phyloP scores from a whole-genome alignment of 2,888 invertebrate species.

The Brachyptera putata region DNA sequence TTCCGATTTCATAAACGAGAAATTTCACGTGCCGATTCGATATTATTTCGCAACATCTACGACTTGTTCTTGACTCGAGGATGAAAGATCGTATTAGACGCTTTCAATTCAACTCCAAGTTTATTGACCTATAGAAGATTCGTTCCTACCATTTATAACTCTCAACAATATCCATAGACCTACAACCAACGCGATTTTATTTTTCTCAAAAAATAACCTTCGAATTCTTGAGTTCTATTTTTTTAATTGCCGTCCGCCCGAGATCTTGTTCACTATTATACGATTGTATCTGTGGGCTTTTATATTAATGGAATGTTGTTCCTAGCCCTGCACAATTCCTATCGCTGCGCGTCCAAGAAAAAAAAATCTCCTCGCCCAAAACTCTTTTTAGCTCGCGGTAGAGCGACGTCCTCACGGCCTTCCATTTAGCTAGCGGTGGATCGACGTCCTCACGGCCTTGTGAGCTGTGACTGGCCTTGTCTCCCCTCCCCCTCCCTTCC shows the following conservation, averaged over 20 bases:
- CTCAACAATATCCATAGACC: too few relatives aligned
- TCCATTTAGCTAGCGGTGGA: conserved; percentile 17
- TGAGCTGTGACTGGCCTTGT: conserved; percentile 30
- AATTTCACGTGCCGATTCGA: too few relatives aligned
- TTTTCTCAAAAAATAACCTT: conserved; percentile 17
- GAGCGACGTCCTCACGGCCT: conserved; percentile 2
- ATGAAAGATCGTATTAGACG: too few relatives aligned
- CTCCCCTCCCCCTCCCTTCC: conserved; percentile 6
- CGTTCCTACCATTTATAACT: not conserved
- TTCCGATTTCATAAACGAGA: too few relatives aligned
- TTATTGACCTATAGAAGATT: conserved; percentile 14
- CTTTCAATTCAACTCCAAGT: conserved; percentile 6
- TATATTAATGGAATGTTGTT: conserved; percentile 1
- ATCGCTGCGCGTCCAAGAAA: too few relatives aligned
- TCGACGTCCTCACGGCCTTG: conserved; percentile 24
- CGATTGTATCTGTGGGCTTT: conserved; percentile 8
- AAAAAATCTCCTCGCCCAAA: conserved; percentile 7
- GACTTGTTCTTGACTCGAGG: too few relatives aligned
- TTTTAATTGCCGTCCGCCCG: conserved; percentile 17
- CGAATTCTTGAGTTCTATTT: conserved; percentile 5
- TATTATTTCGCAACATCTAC: too few relatives aligned
- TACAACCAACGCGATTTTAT: too few relatives aligned
- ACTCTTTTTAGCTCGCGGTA: too few relatives aligned
- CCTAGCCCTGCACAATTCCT: conserved; percentile 8
- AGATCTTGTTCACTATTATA: not conserved